Evolutionary conservation across 2,113 vertebrate species (phyloP).

Genomic region (Melanerpes formicivorus): DNA sequence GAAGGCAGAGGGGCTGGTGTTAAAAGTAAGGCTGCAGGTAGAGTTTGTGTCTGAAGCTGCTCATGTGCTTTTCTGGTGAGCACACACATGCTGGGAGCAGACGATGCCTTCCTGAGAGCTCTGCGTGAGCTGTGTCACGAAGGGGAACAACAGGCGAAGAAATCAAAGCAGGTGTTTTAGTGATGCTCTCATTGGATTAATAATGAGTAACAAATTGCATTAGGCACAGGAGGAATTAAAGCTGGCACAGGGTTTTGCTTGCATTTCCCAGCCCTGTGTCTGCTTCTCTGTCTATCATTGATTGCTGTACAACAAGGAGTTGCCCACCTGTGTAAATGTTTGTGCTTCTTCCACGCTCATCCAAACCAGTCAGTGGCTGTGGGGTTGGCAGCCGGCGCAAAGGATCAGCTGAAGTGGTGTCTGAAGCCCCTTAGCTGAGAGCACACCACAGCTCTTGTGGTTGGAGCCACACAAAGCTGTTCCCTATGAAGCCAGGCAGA

Average conservation of each 20-base stretch:
- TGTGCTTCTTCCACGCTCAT: neutral
- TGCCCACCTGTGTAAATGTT: slow-evolving; percentile 19
- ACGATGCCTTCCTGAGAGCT: neutral
- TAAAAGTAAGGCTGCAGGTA: neutral
- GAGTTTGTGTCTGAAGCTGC: neutral
- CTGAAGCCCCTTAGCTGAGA: neutral
- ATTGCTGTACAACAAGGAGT: neutral
- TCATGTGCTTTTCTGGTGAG: neutral
- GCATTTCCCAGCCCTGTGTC: neutral
- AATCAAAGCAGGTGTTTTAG: slow-evolving; percentile 46
- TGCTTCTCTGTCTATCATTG: neutral
- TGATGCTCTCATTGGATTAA: slow-evolving; percentile 41
- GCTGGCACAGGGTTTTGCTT: neutral
- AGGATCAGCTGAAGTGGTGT: neutral
- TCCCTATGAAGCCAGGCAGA: neutral
- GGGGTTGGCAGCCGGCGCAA: neutral
- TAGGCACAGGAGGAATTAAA: slow-evolving; percentile 52
- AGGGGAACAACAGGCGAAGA: rapidly evolving
- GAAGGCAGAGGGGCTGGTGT: neutral
- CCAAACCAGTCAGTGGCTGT: neutral
- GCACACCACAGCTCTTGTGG: neutral
- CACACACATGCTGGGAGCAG: rapidly evolving
- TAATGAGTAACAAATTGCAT: slow-evolving; percentile 53
- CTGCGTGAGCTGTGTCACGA: neutral
- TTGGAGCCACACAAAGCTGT: neutral